Evolutionary conservation across 2,113 vertebrate species (phyloP), one percentile per base, ranked within the genome.

Genomic region (Pogonocichla stellata): DNA sequence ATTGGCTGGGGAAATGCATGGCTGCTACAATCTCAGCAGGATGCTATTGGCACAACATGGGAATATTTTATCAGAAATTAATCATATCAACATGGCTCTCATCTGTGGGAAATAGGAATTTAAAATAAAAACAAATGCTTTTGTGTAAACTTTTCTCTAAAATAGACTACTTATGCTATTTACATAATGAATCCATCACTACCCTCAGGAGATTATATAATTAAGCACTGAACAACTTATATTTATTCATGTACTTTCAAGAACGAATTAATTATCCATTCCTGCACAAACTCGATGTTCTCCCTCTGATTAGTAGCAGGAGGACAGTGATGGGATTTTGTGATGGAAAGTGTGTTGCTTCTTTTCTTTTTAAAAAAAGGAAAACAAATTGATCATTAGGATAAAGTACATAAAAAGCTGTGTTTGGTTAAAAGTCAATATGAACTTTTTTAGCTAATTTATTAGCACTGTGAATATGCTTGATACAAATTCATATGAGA

Each of bases 221-320:
- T 97, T 97, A 97, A 96, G 91, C 85, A 92, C 80, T 80, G 96
- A 96, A 90, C 82, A 83, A 92, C 94, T 92, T 96, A 70, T 94
- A 96, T 96, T 97, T 96, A 97, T 97, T 95, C 86, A 93, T 93
- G 93, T 82, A 80, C 79, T 94, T 90, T 69, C 56, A 79, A 75
- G 83, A 90, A 58, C 73, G 13, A 60, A 38, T 74, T 85, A 81
- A 93, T 93, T 95, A 94, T 95, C 77, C 51, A 16, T 71, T 95
- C 43, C 50, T 84, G 53, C 61, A 62, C 36, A 79, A 14, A 36
- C 64, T 82, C 24, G 77, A 20, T 50, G 34, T 71, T 57, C 65
- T 86, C 64, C 25, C 19, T 10, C 14, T 92, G 87, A 94, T 94
- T 77, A 96, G 82, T 42, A 86, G 74, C 80, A 79, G 65, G 74